Evolutionary conservation across 2,797 vertebrate genomes (phyloP).

Genomic region (Crocidura indochinensis): DNA sequence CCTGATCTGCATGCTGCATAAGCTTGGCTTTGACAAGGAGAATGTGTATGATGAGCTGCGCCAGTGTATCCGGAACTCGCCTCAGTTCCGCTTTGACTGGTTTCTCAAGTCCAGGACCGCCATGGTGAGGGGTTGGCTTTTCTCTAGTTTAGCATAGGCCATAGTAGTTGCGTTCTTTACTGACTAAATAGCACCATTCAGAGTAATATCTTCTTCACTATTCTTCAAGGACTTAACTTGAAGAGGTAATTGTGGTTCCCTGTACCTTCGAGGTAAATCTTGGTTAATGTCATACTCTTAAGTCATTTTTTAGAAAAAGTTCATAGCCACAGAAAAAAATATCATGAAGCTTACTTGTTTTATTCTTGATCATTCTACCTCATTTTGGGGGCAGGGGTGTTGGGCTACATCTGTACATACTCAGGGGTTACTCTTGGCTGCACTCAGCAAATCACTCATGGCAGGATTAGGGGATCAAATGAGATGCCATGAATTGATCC

Average conservation of each 20-base stretch:
- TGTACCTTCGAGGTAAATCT: not conserved
- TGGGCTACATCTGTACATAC: too few species aligned
- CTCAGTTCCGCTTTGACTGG: conserved; percentile 99
- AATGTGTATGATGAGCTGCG: conserved; percentile 98
- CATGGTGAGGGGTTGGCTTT: conserved; percentile 91
- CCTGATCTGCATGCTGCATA: conserved; percentile 99
- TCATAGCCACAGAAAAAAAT: too few species aligned
- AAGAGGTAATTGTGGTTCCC: not conserved
- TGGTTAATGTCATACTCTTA: not conserved
- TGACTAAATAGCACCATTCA: not conserved
- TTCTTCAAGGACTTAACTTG: not conserved
- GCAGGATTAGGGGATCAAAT: too few species aligned
- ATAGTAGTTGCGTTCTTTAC: not conserved
- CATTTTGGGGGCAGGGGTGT: too few species aligned
- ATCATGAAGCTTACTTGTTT: too few species aligned
- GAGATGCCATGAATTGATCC: too few species aligned
- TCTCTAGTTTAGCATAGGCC: not conserved
- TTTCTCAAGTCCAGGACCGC: conserved; percentile 99
- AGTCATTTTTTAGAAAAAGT: too few species aligned
- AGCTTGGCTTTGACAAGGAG: conserved; percentile 99
- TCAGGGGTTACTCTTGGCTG: too few species aligned
- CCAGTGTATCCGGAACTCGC: conserved; percentile 98
- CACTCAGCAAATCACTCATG: too few species aligned
- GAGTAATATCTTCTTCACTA: not conserved
- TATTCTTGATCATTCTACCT: too few species aligned